Evolutionary conservation across 2,113 vertebrate species (phyloP), one percentile per base, ranked within the genome.

Genomic region (Pachycephala philippinensis): DNA sequence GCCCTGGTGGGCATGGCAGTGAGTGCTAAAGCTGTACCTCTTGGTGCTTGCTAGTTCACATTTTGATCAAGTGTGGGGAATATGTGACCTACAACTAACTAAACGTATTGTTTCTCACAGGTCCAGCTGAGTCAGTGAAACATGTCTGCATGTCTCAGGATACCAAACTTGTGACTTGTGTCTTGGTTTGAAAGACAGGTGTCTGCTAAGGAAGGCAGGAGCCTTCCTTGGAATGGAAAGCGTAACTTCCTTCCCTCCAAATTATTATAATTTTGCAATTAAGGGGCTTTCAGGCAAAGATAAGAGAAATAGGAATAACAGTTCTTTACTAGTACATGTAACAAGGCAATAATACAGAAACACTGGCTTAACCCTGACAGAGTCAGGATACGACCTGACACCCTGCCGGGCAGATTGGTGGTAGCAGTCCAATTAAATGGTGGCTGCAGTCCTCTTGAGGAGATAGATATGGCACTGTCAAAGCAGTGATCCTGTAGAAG

Each of bases 51-150:
- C 10, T n/a, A 42, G 47, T 18, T 88, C 15, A 68, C 15, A 26
- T 52, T 97, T 96, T 89, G 79, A 95, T 96, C 69, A 93, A 91
- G 69, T 20, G 13, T 47, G 33, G 39, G 40, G 44, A 84, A 88
- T 87, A 80, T 6, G 11, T 78, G 19, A 53, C 37, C 35, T 47
- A 33, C 26, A 80, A 45, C 63, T 52, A 54, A 42, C 11, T 74
- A 56, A 82, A 57, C 6, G 3, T 81, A 11, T 6, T 56, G 54
- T 74, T 84, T 91, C 63, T 60, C 65, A 47, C 31, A 77, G 24
- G 52, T 52, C 28, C 76, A 72, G 21, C 75, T 85, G 77, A 89
- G 71, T 93, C 87, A 63, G 71, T 89, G 91, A 87, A 79, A 85
- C 0, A 0, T 85, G 54, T 64, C 5, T 15, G 26, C 45, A 15